Evolutionary conservation across 2,113 vertebrate genomes (phyloP).

Genomic region (Hippocampus barbouri): DNA sequence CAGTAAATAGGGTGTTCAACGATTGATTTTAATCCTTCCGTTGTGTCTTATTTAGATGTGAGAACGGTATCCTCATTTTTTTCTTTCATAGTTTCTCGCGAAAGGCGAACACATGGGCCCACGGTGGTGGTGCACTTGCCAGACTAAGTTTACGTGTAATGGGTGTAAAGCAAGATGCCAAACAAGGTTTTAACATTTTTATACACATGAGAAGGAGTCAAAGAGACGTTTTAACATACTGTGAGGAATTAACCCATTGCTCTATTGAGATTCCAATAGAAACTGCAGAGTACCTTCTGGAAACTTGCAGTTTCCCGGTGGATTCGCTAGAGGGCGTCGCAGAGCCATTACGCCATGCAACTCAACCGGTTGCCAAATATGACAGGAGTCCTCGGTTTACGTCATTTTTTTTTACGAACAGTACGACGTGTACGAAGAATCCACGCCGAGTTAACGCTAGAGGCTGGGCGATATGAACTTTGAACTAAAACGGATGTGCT

Average conservation of each 20-base stretch:
- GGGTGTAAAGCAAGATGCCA: not conserved
- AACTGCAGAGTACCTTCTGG: conserved; percentile 67
- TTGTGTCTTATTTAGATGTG: not conserved
- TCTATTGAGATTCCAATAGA: conserved; percentile 19
- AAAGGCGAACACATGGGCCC: conserved; percentile 8
- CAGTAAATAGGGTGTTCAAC: not conserved
- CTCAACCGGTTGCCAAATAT: conserved; percentile 7
- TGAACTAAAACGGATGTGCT: no score
- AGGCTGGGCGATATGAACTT: not conserved
- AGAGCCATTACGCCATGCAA: conserved; percentile 2
- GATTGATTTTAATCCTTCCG: not conserved
- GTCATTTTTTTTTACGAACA: not conserved
- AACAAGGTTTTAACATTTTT: not conserved
- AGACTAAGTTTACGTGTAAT: conserved; percentile 9
- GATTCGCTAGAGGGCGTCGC: conserved; percentile 53
- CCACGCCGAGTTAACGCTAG: not conserved
- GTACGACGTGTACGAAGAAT: not conserved
- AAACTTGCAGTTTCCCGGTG: conserved; percentile 44
- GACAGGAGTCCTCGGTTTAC: not conserved
- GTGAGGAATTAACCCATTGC: not conserved
- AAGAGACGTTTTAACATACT: not conserved
- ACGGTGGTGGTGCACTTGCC: conserved; percentile 7
- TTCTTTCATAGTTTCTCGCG: not conserved
- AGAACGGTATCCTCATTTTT: not conserved
- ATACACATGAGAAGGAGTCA: not conserved